phyloP scores from a whole-genome alignment of 2,113 vertebrate species.

The Oryzias woworae region DNA sequence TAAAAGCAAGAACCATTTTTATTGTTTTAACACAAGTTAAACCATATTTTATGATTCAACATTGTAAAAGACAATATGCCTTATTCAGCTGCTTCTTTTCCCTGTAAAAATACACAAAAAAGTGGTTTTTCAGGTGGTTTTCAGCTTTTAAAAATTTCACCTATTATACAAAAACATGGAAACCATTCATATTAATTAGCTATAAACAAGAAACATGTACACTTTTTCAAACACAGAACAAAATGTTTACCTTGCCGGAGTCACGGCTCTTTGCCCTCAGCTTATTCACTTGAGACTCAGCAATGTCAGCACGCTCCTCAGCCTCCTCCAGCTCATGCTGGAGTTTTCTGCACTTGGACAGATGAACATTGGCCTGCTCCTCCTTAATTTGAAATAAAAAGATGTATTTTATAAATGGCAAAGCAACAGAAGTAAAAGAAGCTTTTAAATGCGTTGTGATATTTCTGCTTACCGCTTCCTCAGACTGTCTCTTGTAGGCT shows the following conservation, averaged over 20 bases:
- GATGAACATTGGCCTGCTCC: slow-evolving; percentile 64
- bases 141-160: not conserved
- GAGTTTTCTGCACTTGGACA: slow-evolving; percentile 77
- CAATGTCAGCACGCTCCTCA: slow-evolving; percentile 82
- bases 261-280: slow-evolving; percentile 81
- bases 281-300: slow-evolving; percentile 84
- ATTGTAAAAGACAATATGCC: not conserved
- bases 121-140: not conserved
- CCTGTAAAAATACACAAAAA: slow-evolving; percentile 8
- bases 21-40: not conserved
- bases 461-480: slow-evolving; percentile 79
- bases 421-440: not conserved
- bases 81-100: slow-evolving; percentile 44
- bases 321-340: slow-evolving; percentile 85
- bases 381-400: slow-evolving; percentile 54
- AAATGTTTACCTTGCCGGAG: slow-evolving; percentile 66
- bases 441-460: too few species aligned
- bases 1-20: not conserved
- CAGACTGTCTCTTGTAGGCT: slow-evolving; percentile 90
- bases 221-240: too few species aligned
- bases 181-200: too few species aligned
- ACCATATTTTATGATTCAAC: slow-evolving; percentile 25
- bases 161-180: too few species aligned
- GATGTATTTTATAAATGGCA: not conserved
- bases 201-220: too few species aligned